Conservation (phyloP, 2,113 vertebrate species). For the Oreochromis spilurus region DNA sequence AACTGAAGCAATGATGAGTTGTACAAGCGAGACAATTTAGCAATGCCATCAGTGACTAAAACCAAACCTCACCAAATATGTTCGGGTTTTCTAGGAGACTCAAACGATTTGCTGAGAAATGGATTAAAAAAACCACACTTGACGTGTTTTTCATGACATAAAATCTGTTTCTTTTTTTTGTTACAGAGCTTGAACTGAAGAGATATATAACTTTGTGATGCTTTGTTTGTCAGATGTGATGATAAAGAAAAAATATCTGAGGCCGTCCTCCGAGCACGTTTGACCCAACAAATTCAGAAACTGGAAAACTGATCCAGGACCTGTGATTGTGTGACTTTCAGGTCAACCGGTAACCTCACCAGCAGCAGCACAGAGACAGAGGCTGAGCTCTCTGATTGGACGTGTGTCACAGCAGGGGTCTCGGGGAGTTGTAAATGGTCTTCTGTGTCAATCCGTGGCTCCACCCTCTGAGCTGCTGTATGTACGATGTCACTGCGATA, state of each 20-base stretch:
- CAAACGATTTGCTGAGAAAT: neutral
- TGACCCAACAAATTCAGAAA: neutral
- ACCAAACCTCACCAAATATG: neutral
- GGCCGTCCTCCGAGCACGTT: neutral
- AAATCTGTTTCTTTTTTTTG: neutral
- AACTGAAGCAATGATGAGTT: neutral
- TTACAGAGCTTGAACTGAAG: neutral
- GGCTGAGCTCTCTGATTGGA: slow-evolving; percentile 20
- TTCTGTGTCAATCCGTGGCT: neutral
- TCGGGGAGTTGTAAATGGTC: neutral
- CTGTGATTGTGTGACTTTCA: neutral
- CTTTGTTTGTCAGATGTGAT: neutral
- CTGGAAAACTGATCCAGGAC: neutral
- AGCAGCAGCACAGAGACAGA: slow-evolving; percentile 11
- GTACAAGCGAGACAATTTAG: neutral
- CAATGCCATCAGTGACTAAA: fast-evolving
- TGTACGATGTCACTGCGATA: neutral
- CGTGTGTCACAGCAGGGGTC: neutral
- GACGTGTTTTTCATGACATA: neutral
- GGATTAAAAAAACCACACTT: neutral
- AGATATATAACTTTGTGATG: neutral
- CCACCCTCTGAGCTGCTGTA: neutral
- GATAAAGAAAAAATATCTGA: neutral
- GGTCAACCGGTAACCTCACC: neutral
- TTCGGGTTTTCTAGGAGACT: neutral